phyloP scores from a whole-genome alignment of 2,888 invertebrate genomes.

The Cosmopolites sordidus region DNA sequence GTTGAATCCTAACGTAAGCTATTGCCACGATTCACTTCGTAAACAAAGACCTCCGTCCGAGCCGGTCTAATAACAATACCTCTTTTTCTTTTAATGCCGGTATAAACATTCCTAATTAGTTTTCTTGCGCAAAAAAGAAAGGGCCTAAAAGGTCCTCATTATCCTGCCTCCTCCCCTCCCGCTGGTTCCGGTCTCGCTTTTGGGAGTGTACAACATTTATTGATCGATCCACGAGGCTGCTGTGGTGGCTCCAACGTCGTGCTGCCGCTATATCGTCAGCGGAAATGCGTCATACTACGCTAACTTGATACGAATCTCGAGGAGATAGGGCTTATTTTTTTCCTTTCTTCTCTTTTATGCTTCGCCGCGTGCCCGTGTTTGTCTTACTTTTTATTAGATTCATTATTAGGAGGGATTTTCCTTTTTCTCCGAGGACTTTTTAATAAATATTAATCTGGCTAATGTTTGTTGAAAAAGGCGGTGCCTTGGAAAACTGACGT shows the following conservation, averaged over 20 bases:
- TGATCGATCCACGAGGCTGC: conserved; percentile 37
- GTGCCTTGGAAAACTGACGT: too few relatives aligned
- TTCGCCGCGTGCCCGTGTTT: conserved; percentile 11
- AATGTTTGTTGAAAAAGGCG: too few relatives aligned
- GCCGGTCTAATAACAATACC: too few relatives aligned
- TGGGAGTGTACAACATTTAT: conserved; percentile 40
- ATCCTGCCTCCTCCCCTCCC: background rate
- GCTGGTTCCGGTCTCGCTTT: conserved; percentile 26
- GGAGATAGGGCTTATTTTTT: conserved; percentile 4
- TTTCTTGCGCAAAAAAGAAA: conserved; percentile 1
- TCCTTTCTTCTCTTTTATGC: conserved; percentile 8
- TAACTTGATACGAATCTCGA: conserved; percentile 24
- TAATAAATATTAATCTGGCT: background rate
- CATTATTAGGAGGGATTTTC: conserved; percentile 5
- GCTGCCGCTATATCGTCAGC: conserved; percentile 43
- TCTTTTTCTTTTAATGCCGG: background rate
- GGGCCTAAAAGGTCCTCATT: conserved; percentile 1
- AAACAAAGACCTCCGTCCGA: too few relatives aligned
- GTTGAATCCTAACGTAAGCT: too few relatives aligned
- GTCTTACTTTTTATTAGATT: conserved; percentile 12
- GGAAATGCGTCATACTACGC: conserved; percentile 35
- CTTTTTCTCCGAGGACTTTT: background rate
- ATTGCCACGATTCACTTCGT: too few relatives aligned
- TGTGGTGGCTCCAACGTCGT: conserved; percentile 33
- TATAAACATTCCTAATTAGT: conserved; percentile 1